Conservation (phyloP, 2,888 invertebrate species). For the Protonemura montana region DNA sequence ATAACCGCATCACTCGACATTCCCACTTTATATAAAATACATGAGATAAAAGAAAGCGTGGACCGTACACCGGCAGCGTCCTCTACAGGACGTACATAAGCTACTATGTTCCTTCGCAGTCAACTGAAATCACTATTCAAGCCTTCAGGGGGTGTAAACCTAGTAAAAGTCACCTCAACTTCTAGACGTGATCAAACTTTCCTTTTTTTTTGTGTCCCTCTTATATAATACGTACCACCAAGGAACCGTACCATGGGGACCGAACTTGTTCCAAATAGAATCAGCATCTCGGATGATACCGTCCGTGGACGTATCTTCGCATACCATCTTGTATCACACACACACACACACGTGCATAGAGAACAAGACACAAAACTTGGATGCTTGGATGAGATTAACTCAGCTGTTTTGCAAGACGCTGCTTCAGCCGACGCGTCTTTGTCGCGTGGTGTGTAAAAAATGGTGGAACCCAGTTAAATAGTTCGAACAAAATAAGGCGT, state of each 20-base stretch:
- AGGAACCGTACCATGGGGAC: constrained; percentile 21
- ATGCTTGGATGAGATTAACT: neutral
- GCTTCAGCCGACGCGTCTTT: neutral
- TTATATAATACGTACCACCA: constrained; percentile 38
- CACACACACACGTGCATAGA: neutral
- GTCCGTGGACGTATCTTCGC: constrained; percentile 21
- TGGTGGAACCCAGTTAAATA: constrained; percentile 19
- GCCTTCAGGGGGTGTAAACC: constrained; percentile 33
- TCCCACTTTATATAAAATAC: neutral
- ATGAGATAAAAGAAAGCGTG: neutral
- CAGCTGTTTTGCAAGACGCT: neutral
- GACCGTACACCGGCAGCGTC: neutral
- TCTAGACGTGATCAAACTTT: constrained; percentile 46
- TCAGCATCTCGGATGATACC: constrained; percentile 39
- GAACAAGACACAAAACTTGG: neutral
- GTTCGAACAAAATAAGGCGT: constrained; percentile 22
- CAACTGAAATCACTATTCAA: constrained; percentile 34
- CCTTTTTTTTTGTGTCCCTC: constrained; percentile 43
- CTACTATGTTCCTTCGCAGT: neutral
- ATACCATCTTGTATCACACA: neutral
- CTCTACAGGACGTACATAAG: neutral
- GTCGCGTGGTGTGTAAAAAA: constrained; percentile 20
- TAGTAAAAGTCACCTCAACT: constrained; percentile 37
- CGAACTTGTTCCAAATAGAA: constrained; percentile 40
- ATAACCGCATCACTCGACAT: neutral